Evolutionary conservation across 2,797 vertebrate species (phyloP), one percentile per base, ranked within the genome.

Genomic region (Melanotaenia boesemani): DNA sequence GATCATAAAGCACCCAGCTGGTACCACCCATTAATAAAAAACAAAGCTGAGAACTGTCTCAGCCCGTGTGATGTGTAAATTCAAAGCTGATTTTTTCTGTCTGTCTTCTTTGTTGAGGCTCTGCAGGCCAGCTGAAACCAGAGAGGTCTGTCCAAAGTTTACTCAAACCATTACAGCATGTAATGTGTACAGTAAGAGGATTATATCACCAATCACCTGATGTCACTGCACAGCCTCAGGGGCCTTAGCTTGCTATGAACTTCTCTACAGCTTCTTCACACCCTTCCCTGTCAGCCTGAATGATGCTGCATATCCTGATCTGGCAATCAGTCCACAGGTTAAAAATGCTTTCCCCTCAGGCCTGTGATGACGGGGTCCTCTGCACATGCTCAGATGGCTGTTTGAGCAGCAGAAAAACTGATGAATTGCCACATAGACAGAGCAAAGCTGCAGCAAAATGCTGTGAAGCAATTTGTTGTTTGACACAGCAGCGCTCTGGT

Each of bases 201-300:
- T 94, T 93, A 94, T 87, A 80, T 83, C 81, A 77, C 77, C 77
- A 83, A 91, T 90, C 86, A 83, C 81, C 83, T 92, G 83, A 93
- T 88, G 90, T 91, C 88, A 92, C 87, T 63, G 77, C 68, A 81
- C 86, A 67, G 86, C 72, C 70, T 58, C 75, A 56, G 75, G 70
- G 78, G 80, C 63, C 79, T 86, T 68, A 83, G 81, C 80, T 86
- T 67, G 57, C 66, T 76, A 55, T 50, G 44, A 71, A 28, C 34
- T 22, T 28, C 0, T 32, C 41, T 24, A 10, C 5, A 9, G 8
- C n/a, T 28, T 48, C 66, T 57, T 62, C 57, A 67, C 70, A 9
- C 57, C 54, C 71, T 50, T 61, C 46, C 28, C 64, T 58, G 61
- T 63, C 68, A 58, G 71, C 34, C 44, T 70, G 63, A 67, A 55